These are phyloP conservation scores for Parasteatoda tepidariorum DNA, from an alignment of 1,140 invertebrate species.

Conservation along the genomic window DNA sequence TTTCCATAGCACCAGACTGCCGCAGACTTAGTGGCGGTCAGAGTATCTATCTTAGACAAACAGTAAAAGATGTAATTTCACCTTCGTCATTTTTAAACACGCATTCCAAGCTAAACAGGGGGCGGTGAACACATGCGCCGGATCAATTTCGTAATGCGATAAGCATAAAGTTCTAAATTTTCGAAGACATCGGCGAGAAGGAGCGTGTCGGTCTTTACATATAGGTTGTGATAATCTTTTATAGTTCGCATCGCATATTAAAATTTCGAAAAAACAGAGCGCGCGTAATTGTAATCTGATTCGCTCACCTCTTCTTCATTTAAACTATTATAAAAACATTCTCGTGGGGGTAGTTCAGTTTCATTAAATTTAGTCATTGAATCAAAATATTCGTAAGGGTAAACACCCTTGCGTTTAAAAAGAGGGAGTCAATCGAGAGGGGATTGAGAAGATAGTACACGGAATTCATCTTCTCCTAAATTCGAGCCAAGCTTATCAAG, in stretches of 20 bases:
- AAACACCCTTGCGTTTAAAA: neutral
- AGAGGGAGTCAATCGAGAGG: neutral
- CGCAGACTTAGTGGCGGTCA: no score
- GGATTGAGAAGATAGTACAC: neutral
- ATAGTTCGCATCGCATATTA: neutral
- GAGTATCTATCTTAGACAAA: no score
- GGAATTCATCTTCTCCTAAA: neutral
- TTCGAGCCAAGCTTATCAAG: neutral
- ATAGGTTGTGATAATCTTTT: conserved; percentile 1
- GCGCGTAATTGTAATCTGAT: neutral
- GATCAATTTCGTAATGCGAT: no score
- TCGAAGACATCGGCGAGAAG: neutral
- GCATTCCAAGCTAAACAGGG: neutral
- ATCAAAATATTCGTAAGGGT: conserved; percentile 14
- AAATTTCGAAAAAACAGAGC: neutral
- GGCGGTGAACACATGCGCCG: neutral
- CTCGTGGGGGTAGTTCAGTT: neutral
- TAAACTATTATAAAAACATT: neutral
- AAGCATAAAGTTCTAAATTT: neutral
- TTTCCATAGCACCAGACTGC: no score
- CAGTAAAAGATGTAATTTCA: neutral
- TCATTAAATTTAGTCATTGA: neutral
- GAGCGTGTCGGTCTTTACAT: neutral
- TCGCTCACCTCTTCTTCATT: neutral
- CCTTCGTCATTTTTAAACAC: neutral